Evolutionary conservation across 2,113 vertebrate species (phyloP).

Genomic region (Lates calcarifer): DNA sequence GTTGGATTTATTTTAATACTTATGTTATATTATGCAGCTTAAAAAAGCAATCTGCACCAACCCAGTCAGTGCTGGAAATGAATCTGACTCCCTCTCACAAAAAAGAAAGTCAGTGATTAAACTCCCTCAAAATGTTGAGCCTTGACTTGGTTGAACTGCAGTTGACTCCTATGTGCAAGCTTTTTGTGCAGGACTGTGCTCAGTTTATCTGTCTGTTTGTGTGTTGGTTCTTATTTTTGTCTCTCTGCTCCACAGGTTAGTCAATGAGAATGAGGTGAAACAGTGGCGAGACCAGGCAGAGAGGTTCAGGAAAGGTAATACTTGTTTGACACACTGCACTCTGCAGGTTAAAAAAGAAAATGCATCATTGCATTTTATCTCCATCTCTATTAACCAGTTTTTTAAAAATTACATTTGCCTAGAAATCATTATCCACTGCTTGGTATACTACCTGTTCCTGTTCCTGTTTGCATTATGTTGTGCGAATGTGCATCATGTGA

Average conservation of each 20-base stretch:
- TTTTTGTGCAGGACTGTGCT: neutral
- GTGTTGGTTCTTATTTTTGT: slow-evolving; percentile 14
- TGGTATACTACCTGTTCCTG: no score
- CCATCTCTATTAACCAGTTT: no score
- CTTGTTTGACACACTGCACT: slow-evolving; percentile 22
- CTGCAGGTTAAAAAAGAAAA: slow-evolving; percentile 39
- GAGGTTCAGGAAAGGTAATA: slow-evolving; percentile 95
- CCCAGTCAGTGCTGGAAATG: slow-evolving; percentile 39
- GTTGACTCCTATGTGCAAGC: slow-evolving; percentile 11
- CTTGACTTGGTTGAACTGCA: slow-evolving; percentile 53
- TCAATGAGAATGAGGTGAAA: slow-evolving; percentile 98
- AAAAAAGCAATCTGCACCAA: slow-evolving; percentile 38
- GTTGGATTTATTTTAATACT: slow-evolving; percentile 47
- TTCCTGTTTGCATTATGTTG: neutral
- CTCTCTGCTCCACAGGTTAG: slow-evolving; percentile 86
- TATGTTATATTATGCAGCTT: slow-evolving; percentile 49
- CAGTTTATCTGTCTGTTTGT: neutral
- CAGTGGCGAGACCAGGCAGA: slow-evolving; percentile 97
- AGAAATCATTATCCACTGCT: no score
- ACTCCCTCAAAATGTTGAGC: slow-evolving; percentile 9
- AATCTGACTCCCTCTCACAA: slow-evolving; percentile 11
- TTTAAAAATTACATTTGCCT: no score
- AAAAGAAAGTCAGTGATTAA: slow-evolving; percentile 2
- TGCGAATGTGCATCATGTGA: neutral
- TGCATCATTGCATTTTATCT: neutral